Percentiles rank a stretch among this genome's conserved stretches.
Conservation (phyloP, 2,888 invertebrate species). For the Agelastica alni region DNA sequence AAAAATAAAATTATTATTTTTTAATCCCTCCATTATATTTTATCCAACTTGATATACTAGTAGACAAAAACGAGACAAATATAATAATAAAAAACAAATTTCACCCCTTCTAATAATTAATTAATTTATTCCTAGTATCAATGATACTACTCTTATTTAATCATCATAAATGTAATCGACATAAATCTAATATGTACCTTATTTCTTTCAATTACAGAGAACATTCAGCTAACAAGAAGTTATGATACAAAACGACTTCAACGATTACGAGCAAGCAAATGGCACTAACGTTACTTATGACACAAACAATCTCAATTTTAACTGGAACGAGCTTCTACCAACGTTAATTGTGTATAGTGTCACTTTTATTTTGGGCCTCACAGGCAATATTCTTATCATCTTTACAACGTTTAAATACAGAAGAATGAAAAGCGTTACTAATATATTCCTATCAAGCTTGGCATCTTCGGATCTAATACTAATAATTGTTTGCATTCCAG, state of each 20-base stretch:
- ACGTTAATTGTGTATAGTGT: conserved; percentile 63
- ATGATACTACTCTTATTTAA: conserved; percentile 1
- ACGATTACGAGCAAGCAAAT: conserved; percentile 30
- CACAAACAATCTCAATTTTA: conserved; percentile 49
- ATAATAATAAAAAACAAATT: no score
- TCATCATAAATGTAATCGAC: conserved; percentile 7
- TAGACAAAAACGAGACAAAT: no score
- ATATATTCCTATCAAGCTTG: conserved; percentile 70
- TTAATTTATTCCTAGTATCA: neutral
- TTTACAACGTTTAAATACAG: conserved; percentile 62
- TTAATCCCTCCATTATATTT: no score
- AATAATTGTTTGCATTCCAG: conserved; percentile 71
- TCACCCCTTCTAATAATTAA: no score
- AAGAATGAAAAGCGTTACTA: conserved; percentile 66
- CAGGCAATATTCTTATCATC: conserved; percentile 63
- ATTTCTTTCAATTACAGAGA: conserved; percentile 20
- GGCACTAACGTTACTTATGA: conserved; percentile 58
- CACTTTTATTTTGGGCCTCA: conserved; percentile 64
- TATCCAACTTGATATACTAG: no score
- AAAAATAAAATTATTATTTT: no score
- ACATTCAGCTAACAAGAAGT: conserved; percentile 23
- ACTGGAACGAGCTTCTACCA: conserved; percentile 63
- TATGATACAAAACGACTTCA: conserved; percentile 16
- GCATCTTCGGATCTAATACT: conserved; percentile 72
- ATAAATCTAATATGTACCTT: conserved; percentile 6